phyloP scores from a whole-genome alignment of 1,140 invertebrate genomes.

The Polypedilum pembai region DNA sequence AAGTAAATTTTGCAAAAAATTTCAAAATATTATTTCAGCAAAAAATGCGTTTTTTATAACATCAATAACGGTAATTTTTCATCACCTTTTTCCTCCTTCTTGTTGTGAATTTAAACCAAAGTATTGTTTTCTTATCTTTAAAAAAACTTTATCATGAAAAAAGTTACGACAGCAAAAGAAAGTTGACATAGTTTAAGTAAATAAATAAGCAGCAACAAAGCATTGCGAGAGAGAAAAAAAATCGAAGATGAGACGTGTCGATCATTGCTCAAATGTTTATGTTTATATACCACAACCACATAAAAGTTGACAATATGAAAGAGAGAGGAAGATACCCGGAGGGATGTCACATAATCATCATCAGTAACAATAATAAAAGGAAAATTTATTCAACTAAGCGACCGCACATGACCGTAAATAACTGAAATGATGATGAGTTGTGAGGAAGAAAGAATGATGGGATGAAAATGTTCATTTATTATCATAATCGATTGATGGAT shows the following conservation, averaged over 20 bases:
- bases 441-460: not conserved
- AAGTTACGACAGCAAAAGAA: too few relatives aligned
- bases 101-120: too few relatives aligned
- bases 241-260: conserved; percentile 3
- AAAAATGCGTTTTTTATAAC: too few relatives aligned
- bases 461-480: conserved; percentile 9
- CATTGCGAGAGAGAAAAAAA: not conserved
- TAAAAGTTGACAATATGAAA: too few relatives aligned
- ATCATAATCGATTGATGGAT: conserved; percentile 24
- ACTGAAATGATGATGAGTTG: not conserved
- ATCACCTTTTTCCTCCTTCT: too few relatives aligned
- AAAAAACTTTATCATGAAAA: too few relatives aligned
- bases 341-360: conserved; percentile 5
- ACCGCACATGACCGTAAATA: conserved; percentile 3
- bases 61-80: too few relatives aligned
- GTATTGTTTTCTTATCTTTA: too few relatives aligned
- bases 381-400: not conserved
- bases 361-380: not conserved
- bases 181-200: not conserved
- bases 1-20: too few relatives aligned
- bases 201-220: not conserved
- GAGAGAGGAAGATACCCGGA: not conserved
- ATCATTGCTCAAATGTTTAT: not conserved
- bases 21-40: too few relatives aligned
- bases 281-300: too few relatives aligned